Conservation (phyloP, 1,140 invertebrate species). For the Zaprionus gabonicus region DNA sequence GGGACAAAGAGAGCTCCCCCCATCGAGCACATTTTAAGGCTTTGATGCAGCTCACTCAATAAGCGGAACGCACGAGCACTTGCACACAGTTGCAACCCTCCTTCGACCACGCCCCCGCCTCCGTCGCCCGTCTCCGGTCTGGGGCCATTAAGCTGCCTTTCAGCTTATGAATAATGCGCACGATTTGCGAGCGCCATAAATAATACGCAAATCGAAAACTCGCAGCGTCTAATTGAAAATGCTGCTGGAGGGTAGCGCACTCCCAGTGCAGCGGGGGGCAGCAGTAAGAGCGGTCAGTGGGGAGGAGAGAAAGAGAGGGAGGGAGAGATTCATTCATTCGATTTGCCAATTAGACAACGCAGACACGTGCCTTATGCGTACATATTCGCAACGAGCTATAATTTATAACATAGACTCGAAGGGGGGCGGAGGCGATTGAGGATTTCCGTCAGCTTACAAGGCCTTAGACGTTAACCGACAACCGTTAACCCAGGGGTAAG, state of each 20-base stretch:
- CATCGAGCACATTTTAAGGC: slow-evolving; percentile 18
- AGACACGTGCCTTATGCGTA: slow-evolving; percentile 80
- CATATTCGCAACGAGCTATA: slow-evolving; percentile 68
- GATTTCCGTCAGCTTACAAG: slow-evolving; percentile 80
- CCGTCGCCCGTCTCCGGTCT: slow-evolving; percentile 1
- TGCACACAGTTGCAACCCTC: slow-evolving; percentile 23
- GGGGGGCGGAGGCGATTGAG: slow-evolving; percentile 55
- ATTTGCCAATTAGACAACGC: slow-evolving; percentile 78
- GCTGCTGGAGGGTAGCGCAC: slow-evolving; percentile 27
- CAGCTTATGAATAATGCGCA: slow-evolving; percentile 80
- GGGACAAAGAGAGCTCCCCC: background rate
- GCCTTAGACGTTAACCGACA: slow-evolving; percentile 67
- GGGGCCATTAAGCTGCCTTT: slow-evolving; percentile 67
- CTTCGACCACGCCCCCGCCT: background rate
- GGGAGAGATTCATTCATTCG: slow-evolving; percentile 62
- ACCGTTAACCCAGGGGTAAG: slow-evolving; percentile 53
- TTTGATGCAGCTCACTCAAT: slow-evolving; percentile 39
- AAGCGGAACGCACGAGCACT: slow-evolving; percentile 15
- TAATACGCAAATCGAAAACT: slow-evolving; percentile 82
- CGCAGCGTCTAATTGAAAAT: slow-evolving; percentile 80
- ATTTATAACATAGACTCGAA: slow-evolving; percentile 50
- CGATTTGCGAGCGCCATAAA: slow-evolving; percentile 79
- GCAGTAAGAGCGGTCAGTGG: slow-evolving; percentile 35
- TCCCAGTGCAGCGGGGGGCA: background rate
- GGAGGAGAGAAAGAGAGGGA: slow-evolving; percentile 23